phyloP scores from a whole-genome alignment of 2,113 vertebrate genomes.

The Strix aluco region DNA sequence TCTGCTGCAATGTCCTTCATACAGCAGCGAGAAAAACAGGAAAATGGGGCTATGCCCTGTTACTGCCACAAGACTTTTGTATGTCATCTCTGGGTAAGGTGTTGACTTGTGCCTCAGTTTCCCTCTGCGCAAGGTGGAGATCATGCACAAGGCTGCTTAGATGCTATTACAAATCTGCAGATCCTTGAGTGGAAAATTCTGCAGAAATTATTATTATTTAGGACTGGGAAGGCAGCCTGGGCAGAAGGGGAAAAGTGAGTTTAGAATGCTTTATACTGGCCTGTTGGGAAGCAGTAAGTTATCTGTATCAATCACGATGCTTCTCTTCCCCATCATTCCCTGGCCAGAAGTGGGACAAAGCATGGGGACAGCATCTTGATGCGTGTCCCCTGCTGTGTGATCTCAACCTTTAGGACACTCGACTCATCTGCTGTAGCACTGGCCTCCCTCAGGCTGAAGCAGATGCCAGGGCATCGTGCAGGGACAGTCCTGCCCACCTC shows the following conservation, averaged over 20 bases:
- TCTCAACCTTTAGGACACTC: neutral
- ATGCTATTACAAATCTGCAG: neutral
- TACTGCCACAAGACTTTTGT: neutral
- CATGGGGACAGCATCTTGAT: neutral
- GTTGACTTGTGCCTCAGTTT: neutral
- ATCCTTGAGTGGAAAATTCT: neutral
- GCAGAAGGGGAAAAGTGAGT: neutral
- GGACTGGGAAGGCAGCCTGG: neutral
- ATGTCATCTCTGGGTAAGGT: fast-evolving
- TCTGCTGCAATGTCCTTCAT: neutral
- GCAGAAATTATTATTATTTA: neutral
- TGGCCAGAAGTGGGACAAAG: neutral
- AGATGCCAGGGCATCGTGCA: neutral
- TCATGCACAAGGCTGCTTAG: neutral
- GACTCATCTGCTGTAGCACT: fast-evolving
- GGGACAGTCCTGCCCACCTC: neutral
- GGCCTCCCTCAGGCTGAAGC: neutral
- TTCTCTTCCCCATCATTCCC: neutral
- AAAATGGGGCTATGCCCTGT: neutral
- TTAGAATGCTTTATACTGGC: neutral
- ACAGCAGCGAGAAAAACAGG: neutral
- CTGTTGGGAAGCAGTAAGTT: neutral
- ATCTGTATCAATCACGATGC: fast-evolving
- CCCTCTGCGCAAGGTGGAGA: neutral
- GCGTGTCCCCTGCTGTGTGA: fast-evolving